A percentile compares a stretch with the other conserved stretches of the same genome.
phyloP scores from a whole-genome alignment of 2,888 invertebrate genomes.

The Melikaiella ostensackeni region DNA sequence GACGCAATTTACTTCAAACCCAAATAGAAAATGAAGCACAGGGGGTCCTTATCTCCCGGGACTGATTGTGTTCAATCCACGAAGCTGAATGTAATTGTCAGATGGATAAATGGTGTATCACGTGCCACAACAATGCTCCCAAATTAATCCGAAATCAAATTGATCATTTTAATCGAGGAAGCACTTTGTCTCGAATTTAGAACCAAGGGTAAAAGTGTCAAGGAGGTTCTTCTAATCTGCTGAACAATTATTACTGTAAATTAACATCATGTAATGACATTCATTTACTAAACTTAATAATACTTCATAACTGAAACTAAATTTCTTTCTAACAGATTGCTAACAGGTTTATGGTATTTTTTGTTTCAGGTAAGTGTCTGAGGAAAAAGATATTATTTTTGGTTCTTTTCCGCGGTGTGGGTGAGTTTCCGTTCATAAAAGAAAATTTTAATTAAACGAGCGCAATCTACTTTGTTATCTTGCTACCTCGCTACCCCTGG shows the following conservation, averaged over 20 bases:
- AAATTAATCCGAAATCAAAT: neutral
- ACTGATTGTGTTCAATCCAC: neutral
- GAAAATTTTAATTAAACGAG: conserved; percentile 64
- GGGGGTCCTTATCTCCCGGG: neutral
- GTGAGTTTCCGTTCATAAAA: conserved; percentile 55
- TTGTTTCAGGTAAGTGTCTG: conserved; percentile 65
- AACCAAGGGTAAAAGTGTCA: neutral
- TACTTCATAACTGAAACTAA: neutral
- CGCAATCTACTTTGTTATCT: conserved; percentile 47
- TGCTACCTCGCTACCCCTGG: conserved; percentile 38
- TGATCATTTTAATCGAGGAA: neutral
- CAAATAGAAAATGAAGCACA: conserved; percentile 57
- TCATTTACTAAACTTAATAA: neutral
- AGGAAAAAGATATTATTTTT: conserved; percentile 43
- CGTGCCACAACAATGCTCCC: conserved; percentile 5
- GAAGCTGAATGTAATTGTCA: conserved; percentile 10
- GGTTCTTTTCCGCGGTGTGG: conserved; percentile 52
- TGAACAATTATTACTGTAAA: no score
- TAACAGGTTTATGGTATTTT: conserved; percentile 56
- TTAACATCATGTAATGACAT: neutral
- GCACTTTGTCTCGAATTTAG: neutral
- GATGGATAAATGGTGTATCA: neutral
- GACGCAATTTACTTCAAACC: conserved; percentile 43
- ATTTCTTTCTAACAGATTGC: conserved; percentile 53
- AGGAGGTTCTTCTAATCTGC: no score